Conservation (phyloP, 2,888 invertebrate genomes). For the Stenotaenia linearis region DNA sequence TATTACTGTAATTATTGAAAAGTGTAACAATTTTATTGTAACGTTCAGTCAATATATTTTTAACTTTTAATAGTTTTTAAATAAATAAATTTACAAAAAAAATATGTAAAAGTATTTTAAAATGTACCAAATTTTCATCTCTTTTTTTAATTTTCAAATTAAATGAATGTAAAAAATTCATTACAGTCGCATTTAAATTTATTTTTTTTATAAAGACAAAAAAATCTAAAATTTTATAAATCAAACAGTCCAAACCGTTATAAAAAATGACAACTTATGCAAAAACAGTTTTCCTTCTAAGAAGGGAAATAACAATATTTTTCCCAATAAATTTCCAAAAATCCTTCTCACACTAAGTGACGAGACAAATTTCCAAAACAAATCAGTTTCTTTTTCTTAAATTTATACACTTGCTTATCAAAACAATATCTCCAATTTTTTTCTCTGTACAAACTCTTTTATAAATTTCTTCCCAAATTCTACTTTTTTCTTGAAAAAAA, state of each 20-base stretch:
- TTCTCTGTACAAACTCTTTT: constrained; percentile 2
- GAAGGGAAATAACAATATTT: constrained; percentile 11
- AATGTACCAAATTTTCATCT: not conserved
- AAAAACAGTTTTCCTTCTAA: constrained; percentile 6
- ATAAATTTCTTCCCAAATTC: constrained; percentile 19
- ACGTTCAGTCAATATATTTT: not conserved
- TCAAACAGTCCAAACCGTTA: constrained; percentile 12
- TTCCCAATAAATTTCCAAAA: constrained; percentile 23
- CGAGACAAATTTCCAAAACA: constrained; percentile 18
- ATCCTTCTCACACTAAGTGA: constrained; percentile 20
- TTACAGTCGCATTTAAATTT: not conserved
- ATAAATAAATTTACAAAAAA: constrained; percentile 7
- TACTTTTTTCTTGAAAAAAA: not conserved
- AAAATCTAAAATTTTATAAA: constrained; percentile 7
- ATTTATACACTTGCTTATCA: constrained; percentile 22
- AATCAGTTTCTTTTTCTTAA: not conserved
- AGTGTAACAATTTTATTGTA: not conserved
- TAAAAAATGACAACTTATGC: constrained; percentile 21
- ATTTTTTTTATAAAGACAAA: not conserved
- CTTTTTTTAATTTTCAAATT: not conserved
- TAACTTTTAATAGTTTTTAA: not conserved
- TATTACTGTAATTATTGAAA: not conserved
- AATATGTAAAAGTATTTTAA: not conserved
- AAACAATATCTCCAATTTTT: constrained; percentile 26
- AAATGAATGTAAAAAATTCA: not conserved